Evolutionary conservation across 2,888 invertebrate species (phyloP).

Genomic region (Chloromyia formosa): DNA sequence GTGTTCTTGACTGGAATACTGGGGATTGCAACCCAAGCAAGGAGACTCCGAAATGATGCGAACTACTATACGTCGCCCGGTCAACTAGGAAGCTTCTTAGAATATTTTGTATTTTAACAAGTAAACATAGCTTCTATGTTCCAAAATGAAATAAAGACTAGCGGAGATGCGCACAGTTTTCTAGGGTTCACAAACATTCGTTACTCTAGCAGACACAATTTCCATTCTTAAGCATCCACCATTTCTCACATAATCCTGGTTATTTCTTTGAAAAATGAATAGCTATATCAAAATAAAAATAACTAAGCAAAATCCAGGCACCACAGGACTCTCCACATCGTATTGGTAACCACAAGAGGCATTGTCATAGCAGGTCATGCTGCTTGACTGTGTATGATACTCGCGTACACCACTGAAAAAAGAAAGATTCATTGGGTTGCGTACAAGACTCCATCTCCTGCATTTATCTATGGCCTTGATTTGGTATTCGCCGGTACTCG

Average conservation of each 20-base stretch:
- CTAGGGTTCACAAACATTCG: too few relatives aligned
- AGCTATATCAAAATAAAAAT: slow-evolving; percentile 16
- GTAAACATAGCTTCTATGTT: too few relatives aligned
- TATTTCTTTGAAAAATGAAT: slow-evolving; percentile 41
- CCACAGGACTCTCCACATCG: neutral
- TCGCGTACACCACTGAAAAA: neutral
- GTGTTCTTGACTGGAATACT: too few relatives aligned
- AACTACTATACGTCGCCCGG: too few relatives aligned
- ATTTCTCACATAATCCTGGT: slow-evolving; percentile 45
- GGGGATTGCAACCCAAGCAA: too few relatives aligned
- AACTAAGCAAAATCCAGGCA: slow-evolving; percentile 4
- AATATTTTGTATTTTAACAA: too few relatives aligned
- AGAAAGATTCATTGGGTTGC: neutral
- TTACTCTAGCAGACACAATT: neutral
- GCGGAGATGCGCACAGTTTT: too few relatives aligned
- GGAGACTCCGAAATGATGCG: too few relatives aligned
- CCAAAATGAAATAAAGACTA: too few relatives aligned
- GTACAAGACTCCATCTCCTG: neutral
- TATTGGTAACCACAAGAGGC: neutral
- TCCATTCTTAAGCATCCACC: slow-evolving; percentile 19
- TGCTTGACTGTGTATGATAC: neutral
- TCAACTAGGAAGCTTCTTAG: too few relatives aligned
- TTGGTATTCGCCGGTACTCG: slow-evolving; percentile 9
- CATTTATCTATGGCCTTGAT: slow-evolving; percentile 5
- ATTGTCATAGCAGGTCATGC: neutral